Evolutionary conservation across 2,113 vertebrate genomes (phyloP), one percentile per base, ranked within the genome.

Genomic region (Macrotis lagotis): DNA sequence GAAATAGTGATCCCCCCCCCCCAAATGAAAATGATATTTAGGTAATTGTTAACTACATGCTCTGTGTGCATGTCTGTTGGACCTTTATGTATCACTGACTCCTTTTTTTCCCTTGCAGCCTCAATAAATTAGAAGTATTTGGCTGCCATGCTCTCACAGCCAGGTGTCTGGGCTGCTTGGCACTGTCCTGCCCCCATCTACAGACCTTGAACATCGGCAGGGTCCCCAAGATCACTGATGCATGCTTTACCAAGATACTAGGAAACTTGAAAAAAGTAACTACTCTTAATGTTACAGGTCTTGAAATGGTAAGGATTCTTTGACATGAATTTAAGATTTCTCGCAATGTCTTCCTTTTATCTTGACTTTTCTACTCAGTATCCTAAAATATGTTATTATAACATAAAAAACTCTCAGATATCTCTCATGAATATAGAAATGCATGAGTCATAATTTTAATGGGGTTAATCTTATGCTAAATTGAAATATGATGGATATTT

Each of bases 241-340:
- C 66, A 55, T 98, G 97, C 92, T 96, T 98, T 59, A 90, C 90
- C 44, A 88, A 95, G 59, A 97, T 98, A 94, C 96, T 97, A 48
- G 97, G 97, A 93, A 88, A 95, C 28, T 94, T 98, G 52, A 50
- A 88, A 96, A 95, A 95, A 88, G 88, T 98, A 89, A 94, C 88
- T 93, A 94, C 97, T 25, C 94, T 98, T 25, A 98, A 96, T 91
- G 31, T 98, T 93, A 98, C 97, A 48, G 98, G 97, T 50, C 96
- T 98, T 0, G 97, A 94, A 96, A 94, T 94, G 91, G 97, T 98
- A 96, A 98, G 98, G 94, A n/a, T 93, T 10, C 91, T 90, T 95
- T 92, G 31, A 51, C 48, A 90, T 50, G 48, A 90, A 91, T 9
- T 49, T 92, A 26, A 53, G 52, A 26, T 94, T 48, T 44, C 22